Base-by-base conservation (phyloP, 1,140 invertebrate genomes). In the Nebria ingens region DNA sequence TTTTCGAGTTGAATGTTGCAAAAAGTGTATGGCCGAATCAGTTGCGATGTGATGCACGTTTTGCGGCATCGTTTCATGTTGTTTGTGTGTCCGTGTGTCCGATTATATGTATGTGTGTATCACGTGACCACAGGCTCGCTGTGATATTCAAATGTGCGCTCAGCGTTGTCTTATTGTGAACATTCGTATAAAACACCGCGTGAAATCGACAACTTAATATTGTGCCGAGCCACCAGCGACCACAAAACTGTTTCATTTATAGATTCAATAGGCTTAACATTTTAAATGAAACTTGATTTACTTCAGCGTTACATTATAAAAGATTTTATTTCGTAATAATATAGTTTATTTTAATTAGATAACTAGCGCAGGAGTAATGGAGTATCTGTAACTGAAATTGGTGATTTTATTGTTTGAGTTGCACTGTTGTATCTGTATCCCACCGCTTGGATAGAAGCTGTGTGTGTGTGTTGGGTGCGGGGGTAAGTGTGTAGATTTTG, bases 151-250 rank as follows among this genome's bases (percentile, higher is more conserved):
- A 34, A 34, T 34, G 25, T n/a, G n/a, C 25, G 25, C n/a, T 34
- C 25, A n/a, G n/a, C n/a, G 40, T 45, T 45, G 55, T 62, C 54
- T 57, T 61, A 54, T 54, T 57, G 52, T 58, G 45, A 58, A 60
- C 56, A 60, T 60, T 60, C 52, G 56, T 60, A 60, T 60, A 54
- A 56, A 58, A 58, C 59, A 20, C 59, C 40, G 51, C 56, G 51
- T 55, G 59, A 58, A 58, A 58, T 56, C 53, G 56, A 60, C 59
- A 60, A 49, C 55, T 57, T 51, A 60, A 60, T 60, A 56, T 58
- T 55, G 38, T 51, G 54, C 56, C 17, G 38, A 57, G 29, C 51
- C 52, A 60, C 40, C 50, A 49, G 54, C 49, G 22, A 3, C 19
- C 25, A 15, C 21, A 21, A 22, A 12, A n/a, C 40, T 12, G 25